Evolutionary conservation across 2,888 invertebrate genomes (phyloP).

Genomic region (Rhogogaster chlorosoma): DNA sequence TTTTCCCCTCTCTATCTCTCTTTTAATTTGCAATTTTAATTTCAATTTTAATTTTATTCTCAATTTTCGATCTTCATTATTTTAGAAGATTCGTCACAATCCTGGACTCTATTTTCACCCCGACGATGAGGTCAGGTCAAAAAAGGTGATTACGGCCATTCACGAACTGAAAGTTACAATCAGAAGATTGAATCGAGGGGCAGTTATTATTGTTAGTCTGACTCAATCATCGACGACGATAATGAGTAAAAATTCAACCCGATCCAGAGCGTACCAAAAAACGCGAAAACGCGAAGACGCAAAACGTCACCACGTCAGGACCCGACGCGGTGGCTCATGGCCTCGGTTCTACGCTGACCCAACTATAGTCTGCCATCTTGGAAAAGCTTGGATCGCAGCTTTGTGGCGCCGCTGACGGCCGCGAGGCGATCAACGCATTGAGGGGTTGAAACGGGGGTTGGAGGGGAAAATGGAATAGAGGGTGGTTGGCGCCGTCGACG

Average conservation of each 20-base stretch:
- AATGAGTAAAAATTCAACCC: not conserved
- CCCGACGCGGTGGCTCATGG: slow-evolving; percentile 50
- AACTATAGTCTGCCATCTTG: slow-evolving; percentile 50
- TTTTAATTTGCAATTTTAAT: not conserved
- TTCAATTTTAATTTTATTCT: not conserved
- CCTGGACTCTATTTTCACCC: not conserved
- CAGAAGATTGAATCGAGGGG: not conserved
- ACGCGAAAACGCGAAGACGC: slow-evolving; percentile 48
- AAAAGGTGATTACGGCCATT: not conserved
- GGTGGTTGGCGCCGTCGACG: slow-evolving; percentile 37
- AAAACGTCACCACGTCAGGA: slow-evolving; percentile 50
- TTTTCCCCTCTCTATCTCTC: not conserved
- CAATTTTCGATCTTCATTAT: not conserved
- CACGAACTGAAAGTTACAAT: not conserved
- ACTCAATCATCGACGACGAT: not conserved
- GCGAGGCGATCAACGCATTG: slow-evolving; percentile 38
- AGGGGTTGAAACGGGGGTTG: not conserved
- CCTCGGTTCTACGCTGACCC: slow-evolving; percentile 46
- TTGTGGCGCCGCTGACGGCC: slow-evolving; percentile 49
- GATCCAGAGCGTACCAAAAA: slow-evolving; percentile 16
- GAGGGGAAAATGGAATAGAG: slow-evolving; percentile 7
- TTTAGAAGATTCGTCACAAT: not conserved
- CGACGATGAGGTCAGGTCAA: slow-evolving; percentile 7
- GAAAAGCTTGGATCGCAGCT: slow-evolving; percentile 46
- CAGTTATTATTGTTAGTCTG: not conserved